Evolutionary conservation across 2,113 vertebrate genomes (phyloP).

Genomic region (Myodes glareolus): DNA sequence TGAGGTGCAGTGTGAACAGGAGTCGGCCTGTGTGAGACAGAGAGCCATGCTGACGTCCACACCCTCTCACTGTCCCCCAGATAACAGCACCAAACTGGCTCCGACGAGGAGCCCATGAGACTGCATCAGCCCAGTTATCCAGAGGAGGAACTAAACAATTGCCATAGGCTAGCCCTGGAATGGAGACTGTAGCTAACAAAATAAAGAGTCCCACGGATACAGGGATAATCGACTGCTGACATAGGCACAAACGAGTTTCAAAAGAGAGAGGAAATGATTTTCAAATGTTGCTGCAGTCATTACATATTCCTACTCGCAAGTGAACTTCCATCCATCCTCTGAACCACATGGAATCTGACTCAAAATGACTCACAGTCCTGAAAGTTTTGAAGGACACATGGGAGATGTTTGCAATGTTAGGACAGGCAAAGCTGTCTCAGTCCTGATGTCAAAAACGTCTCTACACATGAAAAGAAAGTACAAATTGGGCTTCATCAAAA

Average conservation of each 20-base stretch:
- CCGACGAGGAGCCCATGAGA: neutral
- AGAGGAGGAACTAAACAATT: neutral
- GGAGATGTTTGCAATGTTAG: neutral
- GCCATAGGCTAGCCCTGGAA: neutral
- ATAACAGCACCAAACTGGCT: neutral
- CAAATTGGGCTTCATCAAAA: neutral
- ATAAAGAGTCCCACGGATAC: neutral
- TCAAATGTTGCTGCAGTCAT: neutral
- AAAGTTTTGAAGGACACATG: neutral
- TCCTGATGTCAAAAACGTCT: neutral
- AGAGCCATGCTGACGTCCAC: neutral
- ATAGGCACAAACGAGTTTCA: neutral
- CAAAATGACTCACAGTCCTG: neutral
- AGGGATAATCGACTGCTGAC: neutral
- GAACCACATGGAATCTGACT: neutral
- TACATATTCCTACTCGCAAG: neutral
- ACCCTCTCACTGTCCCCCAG: neutral
- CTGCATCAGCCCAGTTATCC: neutral
- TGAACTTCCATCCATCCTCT: neutral
- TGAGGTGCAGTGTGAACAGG: neutral
- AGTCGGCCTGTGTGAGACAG: neutral
- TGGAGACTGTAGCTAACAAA: neutral
- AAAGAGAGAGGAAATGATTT: slow-evolving; percentile 3
- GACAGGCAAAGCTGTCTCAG: neutral
- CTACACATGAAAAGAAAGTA: neutral